Evolutionary conservation across 92 coral and sea anemone species (phyloP).

Genomic region (Bergia puertoricense): DNA sequence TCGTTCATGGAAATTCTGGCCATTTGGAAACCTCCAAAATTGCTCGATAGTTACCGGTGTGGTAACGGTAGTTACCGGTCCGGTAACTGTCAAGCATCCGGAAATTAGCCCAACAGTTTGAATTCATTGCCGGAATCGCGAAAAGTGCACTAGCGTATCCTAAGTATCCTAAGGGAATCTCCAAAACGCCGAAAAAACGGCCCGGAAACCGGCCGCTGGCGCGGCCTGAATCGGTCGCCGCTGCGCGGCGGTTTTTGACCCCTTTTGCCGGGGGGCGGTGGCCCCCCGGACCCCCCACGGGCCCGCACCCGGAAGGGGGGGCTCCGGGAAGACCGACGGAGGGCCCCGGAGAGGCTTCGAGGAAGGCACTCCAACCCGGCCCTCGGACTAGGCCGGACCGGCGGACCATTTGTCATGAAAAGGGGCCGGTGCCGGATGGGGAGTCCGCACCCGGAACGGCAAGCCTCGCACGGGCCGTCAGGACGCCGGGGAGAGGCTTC

Average conservation of each 20-base stretch:
- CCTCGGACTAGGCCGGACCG: not conserved
- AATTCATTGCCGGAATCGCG: no score
- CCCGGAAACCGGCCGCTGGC: no score
- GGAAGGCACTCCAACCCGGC: not conserved
- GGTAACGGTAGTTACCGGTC: no score
- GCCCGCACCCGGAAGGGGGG: not conserved
- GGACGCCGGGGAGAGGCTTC: not conserved
- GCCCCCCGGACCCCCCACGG: conserved; percentile 17
- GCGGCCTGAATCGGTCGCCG: conserved; percentile 4
- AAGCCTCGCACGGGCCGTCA: not conserved
- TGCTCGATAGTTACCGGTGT: no score
- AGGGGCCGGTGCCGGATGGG: not conserved
- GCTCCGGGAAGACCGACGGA: conserved; percentile 5
- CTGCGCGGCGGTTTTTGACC: conserved; percentile 14
- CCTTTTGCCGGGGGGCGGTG: conserved; percentile 13
- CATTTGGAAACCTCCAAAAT: no score
- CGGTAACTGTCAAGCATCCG: no score
- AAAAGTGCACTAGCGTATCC: no score
- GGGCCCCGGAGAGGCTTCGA: not conserved
- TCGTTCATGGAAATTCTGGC: no score
- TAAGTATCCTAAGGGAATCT: no score
- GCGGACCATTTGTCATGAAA: not conserved
- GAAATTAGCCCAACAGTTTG: no score
- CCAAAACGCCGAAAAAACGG: no score
- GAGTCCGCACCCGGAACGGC: not conserved